Base-by-base conservation (phyloP, 1,140 invertebrate genomes). In the Zaprionus vittiger region DNA sequence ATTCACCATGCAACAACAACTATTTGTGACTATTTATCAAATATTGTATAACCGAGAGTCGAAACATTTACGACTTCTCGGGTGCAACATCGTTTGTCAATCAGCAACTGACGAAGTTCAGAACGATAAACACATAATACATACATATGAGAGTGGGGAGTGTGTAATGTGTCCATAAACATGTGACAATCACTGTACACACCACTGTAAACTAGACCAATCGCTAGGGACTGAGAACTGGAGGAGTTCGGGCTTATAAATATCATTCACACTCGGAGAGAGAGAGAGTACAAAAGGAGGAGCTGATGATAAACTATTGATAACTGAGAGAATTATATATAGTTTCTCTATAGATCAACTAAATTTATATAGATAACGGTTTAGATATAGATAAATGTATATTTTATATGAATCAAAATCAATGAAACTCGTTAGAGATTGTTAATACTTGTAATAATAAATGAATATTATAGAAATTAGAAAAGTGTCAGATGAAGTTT, bases 11-110 rank as follows among this genome's bases (percentile, higher is more conserved):
- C 41, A 47, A 47, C 41, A 17, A 47, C 15, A 38, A 47, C 41
- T 4, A 9, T 17, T 17, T 47, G 17, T 47, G 41, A 75, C 70
- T 73, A 80, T 89, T 87, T 81, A 89, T 87, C 84, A 67, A 52
- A 67, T 68, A 75, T 83, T 83, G 77, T 87, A 81, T 75, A 83
- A 79, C 70, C 24, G 56, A 47, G 37, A 73, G 77, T 59, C 55
- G 81, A 89, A 84, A 81, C 79, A 89, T 87, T 87, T 87, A 87
- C 65, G 84, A 79, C 61, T 44, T 56, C 56, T 56, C 56, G 17
- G 22, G n/a, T 31, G 26, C 38, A 24, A 34, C 47, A 28, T 89
- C 85, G 84, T 89, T 87, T 71, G 81, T 89, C 84, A 73, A 73
- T 87, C 83, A 79, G 20, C 80, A 66, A 41, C 62, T 6, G 20